phyloP scores from a whole-genome alignment of 2,113 vertebrate species.

The Bagarius yarrelli region DNA sequence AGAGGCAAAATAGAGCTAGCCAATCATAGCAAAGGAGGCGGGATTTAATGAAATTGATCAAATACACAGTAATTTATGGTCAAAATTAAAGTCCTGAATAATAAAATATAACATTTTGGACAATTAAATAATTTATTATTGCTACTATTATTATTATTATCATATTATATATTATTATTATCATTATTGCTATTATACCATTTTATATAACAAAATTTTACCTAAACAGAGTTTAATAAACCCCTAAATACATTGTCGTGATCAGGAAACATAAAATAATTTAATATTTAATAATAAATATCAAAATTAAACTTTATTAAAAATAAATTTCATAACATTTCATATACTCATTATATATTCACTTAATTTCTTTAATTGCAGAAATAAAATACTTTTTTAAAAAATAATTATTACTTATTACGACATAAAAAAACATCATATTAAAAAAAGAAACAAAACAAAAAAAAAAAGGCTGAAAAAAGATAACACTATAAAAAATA shows the following conservation, averaged over 20 bases:
- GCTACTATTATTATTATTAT: neutral
- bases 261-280: neutral
- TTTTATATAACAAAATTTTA: neutral
- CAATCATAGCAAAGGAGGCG: neutral
- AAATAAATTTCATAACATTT: neutral
- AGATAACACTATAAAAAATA: no score
- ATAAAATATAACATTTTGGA: neutral
- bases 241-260: neutral
- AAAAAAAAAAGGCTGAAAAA: no score
- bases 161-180: neutral
- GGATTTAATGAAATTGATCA: neutral
- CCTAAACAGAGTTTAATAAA: neutral
- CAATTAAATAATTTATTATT: neutral
- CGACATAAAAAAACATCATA: no score
- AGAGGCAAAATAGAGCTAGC: neutral
- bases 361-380: neutral
- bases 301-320: neutral
- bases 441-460: no score
- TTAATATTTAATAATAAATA: neutral
- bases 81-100: neutral
- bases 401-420: no score
- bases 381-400: no score
- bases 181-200: neutral
- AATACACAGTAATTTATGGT: neutral
- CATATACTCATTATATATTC: neutral